These are phyloP conservation scores for Malurus cyaneus DNA, from an alignment of 2,113 vertebrate genomes.

Conservation along the genomic window DNA sequence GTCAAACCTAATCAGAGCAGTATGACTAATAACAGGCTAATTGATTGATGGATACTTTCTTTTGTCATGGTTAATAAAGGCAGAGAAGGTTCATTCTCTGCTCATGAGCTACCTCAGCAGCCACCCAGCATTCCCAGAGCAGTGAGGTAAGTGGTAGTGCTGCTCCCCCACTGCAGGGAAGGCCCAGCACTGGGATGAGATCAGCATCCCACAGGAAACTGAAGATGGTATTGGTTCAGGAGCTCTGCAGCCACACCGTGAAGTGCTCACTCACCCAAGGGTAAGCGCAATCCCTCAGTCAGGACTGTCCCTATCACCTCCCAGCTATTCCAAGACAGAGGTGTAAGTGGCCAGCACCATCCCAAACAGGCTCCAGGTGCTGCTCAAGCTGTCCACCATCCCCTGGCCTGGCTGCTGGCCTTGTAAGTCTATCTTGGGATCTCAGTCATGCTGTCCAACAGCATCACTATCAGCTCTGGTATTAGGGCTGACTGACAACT, in stretches of 20 bases:
- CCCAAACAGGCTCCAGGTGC: background rate
- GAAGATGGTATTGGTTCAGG: background rate
- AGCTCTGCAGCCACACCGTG: background rate
- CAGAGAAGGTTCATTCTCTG: background rate
- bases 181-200: background rate
- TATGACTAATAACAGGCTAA: background rate
- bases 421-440: background rate
- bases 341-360: background rate
- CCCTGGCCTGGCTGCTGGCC: background rate
- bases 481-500: background rate
- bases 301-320: background rate
- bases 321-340: background rate
- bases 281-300: background rate
- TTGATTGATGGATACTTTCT: background rate
- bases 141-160: rapidly evolving
- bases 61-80: background rate
- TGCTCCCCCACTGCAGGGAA: background rate
- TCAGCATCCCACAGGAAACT: background rate
- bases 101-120: background rate
- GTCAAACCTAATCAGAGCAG: background rate
- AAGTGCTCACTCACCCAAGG: background rate
- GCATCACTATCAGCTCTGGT: background rate
- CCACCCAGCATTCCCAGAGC: background rate
- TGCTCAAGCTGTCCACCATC: background rate
- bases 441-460: background rate